Evolutionary conservation across 2,113 vertebrate species (phyloP), one percentile per base, ranked within the genome.

Genomic region (Entomyzon cyanotis): DNA sequence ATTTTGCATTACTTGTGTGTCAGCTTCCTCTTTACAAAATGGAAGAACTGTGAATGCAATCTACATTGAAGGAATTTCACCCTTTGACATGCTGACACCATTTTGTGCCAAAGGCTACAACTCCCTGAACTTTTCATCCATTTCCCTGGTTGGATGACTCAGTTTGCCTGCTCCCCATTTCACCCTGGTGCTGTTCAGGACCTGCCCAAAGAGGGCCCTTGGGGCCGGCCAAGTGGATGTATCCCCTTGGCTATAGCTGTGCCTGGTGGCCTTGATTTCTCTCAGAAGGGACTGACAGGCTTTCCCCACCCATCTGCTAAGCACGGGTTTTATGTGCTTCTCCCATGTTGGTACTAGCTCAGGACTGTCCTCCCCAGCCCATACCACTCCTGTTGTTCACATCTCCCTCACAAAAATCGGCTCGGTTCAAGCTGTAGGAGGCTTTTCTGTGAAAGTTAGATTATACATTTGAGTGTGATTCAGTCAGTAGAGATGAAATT

Each of bases 191-290:
- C n/a, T 60, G 20, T 4, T 76, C 42, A 62, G 37, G 24, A 81
- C 25, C 31, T 74, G 59, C 27, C 68, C 44, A 39, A 19, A 81
- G 33, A 0, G 0, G 27, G 28, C 62, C 20, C 31, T 50, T 2
- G 3, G 27, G 53, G 49, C 63, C 87, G 55, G 46, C 30, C 4
- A 4, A n/a, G 9, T 1, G 1, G 37, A 58, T 0, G 0, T 17
- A 23, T 1, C 6, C 25, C 5, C 9, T 56, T 14, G 1, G 3
- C 10, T 0, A 0, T 2, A 63, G 56, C 44, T 44, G 20, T 55
- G 52, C 3, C 55, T 44, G 39, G 39, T 52, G 37, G 41, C 31
- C 65, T 62, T 78, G 21, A 41, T 47, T 62, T 52, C 55, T 56
- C n/a, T 35, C 39, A 39, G 39, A 84, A 35, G 46, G 30, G 46